phyloP scores from a whole-genome alignment of 2,888 invertebrate species.

The Syrphus vitripennis region DNA sequence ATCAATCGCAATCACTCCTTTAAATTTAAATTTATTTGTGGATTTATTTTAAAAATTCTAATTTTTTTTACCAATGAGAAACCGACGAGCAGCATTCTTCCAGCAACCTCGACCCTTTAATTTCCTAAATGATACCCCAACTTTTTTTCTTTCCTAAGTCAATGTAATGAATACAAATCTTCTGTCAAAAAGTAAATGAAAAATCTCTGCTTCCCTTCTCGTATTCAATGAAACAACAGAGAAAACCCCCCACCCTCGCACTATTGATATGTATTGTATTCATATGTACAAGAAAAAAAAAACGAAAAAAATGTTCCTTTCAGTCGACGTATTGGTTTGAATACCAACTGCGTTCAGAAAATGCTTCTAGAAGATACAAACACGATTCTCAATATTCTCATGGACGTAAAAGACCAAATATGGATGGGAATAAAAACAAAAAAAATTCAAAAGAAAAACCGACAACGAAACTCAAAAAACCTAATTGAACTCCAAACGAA shows the following conservation, averaged over 20 bases:
- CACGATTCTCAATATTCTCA: conserved; percentile 23
- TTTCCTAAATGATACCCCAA: not conserved
- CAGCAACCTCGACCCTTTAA: not conserved
- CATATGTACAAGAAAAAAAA: not conserved
- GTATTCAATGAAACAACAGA: not conserved
- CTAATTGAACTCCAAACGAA: conserved; percentile 56
- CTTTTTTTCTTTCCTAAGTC: not conserved
- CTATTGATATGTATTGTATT: no score
- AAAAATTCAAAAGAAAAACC: conserved; percentile 34
- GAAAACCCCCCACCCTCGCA: not conserved
- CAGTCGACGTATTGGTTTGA: conserved; percentile 34
- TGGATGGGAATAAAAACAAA: conserved; percentile 3
- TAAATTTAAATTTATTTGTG: not conserved
- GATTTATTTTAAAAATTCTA: not conserved
- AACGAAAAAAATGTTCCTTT: conserved; percentile 10
- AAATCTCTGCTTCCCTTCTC: not conserved
- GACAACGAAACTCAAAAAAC: conserved; percentile 56
- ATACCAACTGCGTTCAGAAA: conserved; percentile 20
- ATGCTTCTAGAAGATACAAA: not conserved
- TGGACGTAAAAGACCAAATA: conserved; percentile 7
- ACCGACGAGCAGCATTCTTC: no score
- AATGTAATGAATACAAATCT: conserved; percentile 7
- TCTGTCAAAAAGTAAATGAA: conserved; percentile 1
- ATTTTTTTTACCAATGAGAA: not conserved
- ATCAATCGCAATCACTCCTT: no score